These are phyloP conservation scores for Drosophila repleta DNA, from an alignment of 1,140 invertebrate genomes.

Conservation along the genomic window DNA sequence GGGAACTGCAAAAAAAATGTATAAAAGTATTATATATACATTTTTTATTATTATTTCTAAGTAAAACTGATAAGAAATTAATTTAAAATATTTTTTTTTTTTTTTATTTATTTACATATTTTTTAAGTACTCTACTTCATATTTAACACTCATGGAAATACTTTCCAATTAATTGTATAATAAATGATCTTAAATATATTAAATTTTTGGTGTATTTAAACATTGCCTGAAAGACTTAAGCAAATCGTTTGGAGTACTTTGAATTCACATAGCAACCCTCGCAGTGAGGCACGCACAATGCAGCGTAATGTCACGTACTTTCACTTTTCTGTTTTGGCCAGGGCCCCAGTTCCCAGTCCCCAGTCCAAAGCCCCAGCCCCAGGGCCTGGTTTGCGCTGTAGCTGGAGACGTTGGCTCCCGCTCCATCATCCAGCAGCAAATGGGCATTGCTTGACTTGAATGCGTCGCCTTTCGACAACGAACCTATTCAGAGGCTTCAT, in stretches of 20 bases:
- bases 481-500: slow-evolving; percentile 80
- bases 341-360: neutral
- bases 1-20: too few species aligned
- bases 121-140: too few species aligned
- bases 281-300: slow-evolving; percentile 31
- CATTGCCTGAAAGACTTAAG: neutral
- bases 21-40: too few species aligned
- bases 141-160: too few species aligned
- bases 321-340: slow-evolving; percentile 63
- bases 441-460: slow-evolving; percentile 58
- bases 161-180: too few species aligned
- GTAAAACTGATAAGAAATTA: too few species aligned
- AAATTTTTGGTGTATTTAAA: neutral
- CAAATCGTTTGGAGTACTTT: neutral
- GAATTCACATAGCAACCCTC: slow-evolving; percentile 46
- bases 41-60: too few species aligned
- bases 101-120: too few species aligned
- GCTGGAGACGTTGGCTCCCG: neutral
- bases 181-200: too few species aligned
- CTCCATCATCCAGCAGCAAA: slow-evolving; percentile 28
- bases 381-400: neutral
- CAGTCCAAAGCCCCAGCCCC: neutral
- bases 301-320: slow-evolving; percentile 76
- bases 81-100: too few species aligned
- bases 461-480: slow-evolving; percentile 71